These are phyloP conservation scores for Nannoperca australis DNA, from an alignment of 2,797 vertebrate genomes.

Conservation along the genomic window DNA sequence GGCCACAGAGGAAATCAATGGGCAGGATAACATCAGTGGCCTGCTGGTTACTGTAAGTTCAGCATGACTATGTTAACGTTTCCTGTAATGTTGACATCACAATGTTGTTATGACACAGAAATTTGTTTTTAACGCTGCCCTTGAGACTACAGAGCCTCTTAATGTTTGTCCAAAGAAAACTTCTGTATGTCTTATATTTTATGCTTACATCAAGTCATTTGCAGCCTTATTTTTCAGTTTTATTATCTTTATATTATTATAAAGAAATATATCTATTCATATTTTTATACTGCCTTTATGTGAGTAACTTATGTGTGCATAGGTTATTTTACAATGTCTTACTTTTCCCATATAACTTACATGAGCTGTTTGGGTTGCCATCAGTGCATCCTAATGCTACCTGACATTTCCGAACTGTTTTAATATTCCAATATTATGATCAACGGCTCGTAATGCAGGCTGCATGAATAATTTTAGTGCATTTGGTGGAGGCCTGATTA, in stretches of 20 bases:
- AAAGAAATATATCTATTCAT: background rate
- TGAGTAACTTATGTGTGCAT: background rate
- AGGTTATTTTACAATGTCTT: slow-evolving; percentile 11
- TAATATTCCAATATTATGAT: slow-evolving; percentile 83
- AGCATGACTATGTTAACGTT: slow-evolving; percentile 78
- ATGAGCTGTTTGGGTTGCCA: slow-evolving; percentile 60
- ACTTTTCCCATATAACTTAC: slow-evolving; percentile 28
- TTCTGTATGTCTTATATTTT: slow-evolving; percentile 3
- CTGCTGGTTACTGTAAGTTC: slow-evolving; percentile 82
- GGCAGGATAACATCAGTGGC: slow-evolving; percentile 80
- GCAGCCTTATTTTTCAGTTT: background rate
- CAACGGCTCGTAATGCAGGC: slow-evolving; percentile 77
- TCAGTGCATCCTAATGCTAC: slow-evolving; percentile 70
- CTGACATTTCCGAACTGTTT: slow-evolving; percentile 78
- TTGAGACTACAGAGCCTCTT: slow-evolving; percentile 42
- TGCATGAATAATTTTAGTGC: slow-evolving; percentile 83
- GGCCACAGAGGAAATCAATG: slow-evolving; percentile 81
- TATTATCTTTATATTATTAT: background rate
- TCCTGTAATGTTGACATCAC: slow-evolving; percentile 85
- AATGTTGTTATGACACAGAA: slow-evolving; percentile 69
- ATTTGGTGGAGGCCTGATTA: slow-evolving; percentile 79
- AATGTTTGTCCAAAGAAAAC: slow-evolving; percentile 55
- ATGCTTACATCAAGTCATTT: background rate
- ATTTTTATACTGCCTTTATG: background rate
- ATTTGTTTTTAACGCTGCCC: slow-evolving; percentile 65